phyloP scores from a whole-genome alignment of 2,888 invertebrate genomes.

The Serripes groenlandicus region DNA sequence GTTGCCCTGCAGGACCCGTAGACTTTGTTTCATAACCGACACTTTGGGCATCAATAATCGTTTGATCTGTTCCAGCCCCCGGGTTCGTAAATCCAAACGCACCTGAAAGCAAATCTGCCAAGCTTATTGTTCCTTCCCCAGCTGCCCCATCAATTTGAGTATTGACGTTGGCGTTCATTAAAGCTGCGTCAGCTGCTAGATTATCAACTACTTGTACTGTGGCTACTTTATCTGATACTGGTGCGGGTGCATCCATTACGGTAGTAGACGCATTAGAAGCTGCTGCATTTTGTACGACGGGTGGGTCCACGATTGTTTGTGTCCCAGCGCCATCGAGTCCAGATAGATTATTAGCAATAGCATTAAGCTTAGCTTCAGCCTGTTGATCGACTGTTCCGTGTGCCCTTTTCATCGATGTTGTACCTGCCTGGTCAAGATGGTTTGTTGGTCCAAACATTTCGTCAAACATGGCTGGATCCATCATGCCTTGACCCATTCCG shows the following conservation, averaged over 20 bases:
- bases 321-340: not conserved
- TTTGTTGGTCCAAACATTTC: constrained; percentile 2
- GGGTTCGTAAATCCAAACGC: not conserved
- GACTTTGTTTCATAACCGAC: not conserved
- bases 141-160: not conserved
- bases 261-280: not conserved
- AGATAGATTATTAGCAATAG: constrained; percentile 14
- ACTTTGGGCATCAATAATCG: not conserved
- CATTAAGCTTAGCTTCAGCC: constrained; percentile 40
- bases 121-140: constrained; percentile 37
- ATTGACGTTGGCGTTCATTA: not conserved
- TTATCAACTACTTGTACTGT: constrained; percentile 6
- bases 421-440: not conserved
- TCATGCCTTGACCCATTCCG: not conserved
- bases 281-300: not conserved
- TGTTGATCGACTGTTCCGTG: constrained; percentile 9
- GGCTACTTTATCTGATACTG: not conserved
- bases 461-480: constrained; percentile 19
- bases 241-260: not conserved
- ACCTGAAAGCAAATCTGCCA: constrained; percentile 38
- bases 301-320: not conserved
- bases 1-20: not conserved
- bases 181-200: not conserved
- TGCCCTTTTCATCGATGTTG: too few relatives aligned
- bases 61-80: not conserved